Conservation (phyloP, 2,113 vertebrate species). For the Myiopsitta monachus region DNA sequence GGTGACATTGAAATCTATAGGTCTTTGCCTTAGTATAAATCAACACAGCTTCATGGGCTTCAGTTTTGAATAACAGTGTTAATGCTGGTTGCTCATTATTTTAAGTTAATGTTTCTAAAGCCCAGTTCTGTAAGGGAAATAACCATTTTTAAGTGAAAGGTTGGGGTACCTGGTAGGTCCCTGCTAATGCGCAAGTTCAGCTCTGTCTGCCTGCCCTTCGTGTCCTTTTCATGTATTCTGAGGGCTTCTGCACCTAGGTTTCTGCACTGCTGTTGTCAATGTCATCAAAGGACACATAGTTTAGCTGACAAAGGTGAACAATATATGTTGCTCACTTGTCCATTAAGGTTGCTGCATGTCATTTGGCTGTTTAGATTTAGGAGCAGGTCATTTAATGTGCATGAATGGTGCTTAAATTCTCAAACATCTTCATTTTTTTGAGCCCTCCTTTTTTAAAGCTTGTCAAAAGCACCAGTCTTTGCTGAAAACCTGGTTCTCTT, state of each 20-base stretch:
- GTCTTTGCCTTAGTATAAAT: not conserved
- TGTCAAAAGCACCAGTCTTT: not conserved
- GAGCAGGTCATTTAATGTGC: not conserved
- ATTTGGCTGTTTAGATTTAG: not conserved
- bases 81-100: not conserved
- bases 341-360: not conserved
- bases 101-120: constrained; percentile 2
- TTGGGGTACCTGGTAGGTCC: not conserved
- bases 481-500: constrained; percentile 7
- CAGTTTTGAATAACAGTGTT: not conserved
- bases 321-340: not conserved
- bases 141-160: not conserved
- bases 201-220: not conserved
- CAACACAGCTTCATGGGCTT: not conserved
- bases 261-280: not conserved
- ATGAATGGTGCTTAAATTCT: not conserved
- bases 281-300: not conserved
- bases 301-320: not conserved
- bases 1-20: not conserved
- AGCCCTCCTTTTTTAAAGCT: not conserved
- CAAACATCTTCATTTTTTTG: not conserved
- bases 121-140: not conserved
- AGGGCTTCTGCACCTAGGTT: not conserved
- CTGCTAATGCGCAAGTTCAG: not conserved
- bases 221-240: not conserved